A percentile compares a stretch with the other conserved stretches of the same genome.
phyloP scores from a whole-genome alignment of 2,113 vertebrate genomes.

The Synchiropus splendidus region DNA sequence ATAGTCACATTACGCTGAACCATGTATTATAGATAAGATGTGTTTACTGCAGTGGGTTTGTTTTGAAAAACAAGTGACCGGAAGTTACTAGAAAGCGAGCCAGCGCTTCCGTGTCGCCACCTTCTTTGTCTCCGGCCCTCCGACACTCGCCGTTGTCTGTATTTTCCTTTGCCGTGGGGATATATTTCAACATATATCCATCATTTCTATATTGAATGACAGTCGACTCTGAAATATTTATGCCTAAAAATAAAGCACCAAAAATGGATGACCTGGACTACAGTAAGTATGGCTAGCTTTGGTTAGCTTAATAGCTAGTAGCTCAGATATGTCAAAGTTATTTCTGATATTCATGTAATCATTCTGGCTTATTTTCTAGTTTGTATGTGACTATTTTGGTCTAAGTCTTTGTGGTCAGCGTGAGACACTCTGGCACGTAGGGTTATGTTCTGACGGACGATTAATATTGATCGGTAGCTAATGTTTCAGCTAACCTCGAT shows the following conservation, averaged over 20 bases:
- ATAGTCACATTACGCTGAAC: too few relatives aligned
- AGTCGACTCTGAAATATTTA: slow-evolving; percentile 74
- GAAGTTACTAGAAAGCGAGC: slow-evolving; percentile 17
- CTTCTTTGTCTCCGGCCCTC: slow-evolving; percentile 69
- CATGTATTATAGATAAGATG: neutral
- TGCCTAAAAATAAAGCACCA: slow-evolving; percentile 77
- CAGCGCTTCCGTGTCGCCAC: slow-evolving; percentile 58
- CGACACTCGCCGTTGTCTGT: slow-evolving; percentile 36
- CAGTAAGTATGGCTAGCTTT: slow-evolving; percentile 63
- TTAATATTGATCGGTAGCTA: too few relatives aligned
- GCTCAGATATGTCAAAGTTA: neutral
- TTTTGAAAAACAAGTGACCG: slow-evolving; percentile 42
- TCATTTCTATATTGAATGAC: slow-evolving; percentile 68
- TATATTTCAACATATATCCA: slow-evolving; percentile 71
- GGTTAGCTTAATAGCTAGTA: slow-evolving; percentile 21
- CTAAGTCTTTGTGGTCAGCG: too few relatives aligned
- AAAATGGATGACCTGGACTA: slow-evolving; percentile 79
- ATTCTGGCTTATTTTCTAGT: too few relatives aligned
- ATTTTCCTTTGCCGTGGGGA: slow-evolving; percentile 50
- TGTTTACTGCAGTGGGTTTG: slow-evolving; percentile 1
- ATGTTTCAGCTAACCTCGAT: too few relatives aligned
- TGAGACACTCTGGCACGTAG: too few relatives aligned
- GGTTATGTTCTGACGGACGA: too few relatives aligned
- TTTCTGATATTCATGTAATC: too few relatives aligned
- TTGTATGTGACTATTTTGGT: too few relatives aligned